These are phyloP conservation scores for Crotalus viridis DNA, from an alignment of 2,113 vertebrate species.

Conservation along the genomic window DNA sequence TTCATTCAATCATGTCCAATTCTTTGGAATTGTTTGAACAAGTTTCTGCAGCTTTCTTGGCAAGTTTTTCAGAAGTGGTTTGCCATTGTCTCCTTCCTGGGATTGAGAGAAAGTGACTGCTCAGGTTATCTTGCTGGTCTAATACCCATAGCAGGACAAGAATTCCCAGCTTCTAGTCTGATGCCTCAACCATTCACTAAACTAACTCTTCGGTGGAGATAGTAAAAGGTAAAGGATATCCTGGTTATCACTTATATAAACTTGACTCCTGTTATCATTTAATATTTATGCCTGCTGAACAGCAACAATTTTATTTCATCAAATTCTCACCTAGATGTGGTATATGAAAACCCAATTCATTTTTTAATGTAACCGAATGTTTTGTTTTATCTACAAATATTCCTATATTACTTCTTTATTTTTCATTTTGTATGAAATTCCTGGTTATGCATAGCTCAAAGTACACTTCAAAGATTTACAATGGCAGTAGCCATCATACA, in stretches of 20 bases:
- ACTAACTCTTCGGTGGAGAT: neutral
- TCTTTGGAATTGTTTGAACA: neutral
- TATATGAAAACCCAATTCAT: neutral
- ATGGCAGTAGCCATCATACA: neutral
- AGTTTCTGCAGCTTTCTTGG: neutral
- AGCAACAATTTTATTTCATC: neutral
- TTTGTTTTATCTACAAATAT: neutral
- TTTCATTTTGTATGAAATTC: neutral
- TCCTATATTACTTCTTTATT: neutral
- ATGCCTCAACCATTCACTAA: neutral
- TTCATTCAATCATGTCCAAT: neutral
- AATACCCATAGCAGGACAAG: neutral
- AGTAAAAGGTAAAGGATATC: neutral
- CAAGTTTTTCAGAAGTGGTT: neutral
- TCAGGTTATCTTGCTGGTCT: neutral
- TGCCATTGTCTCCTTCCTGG: neutral
- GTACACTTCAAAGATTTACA: neutral
- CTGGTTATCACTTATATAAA: neutral
- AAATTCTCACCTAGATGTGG: neutral
- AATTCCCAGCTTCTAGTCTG: neutral
- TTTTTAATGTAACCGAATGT: neutral
- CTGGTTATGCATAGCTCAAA: neutral
- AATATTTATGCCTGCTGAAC: neutral
- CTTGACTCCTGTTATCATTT: neutral
- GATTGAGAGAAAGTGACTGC: neutral